These are phyloP conservation scores for Phalacrocorax carbo DNA, from an alignment of 2,113 vertebrate species.

Conservation along the genomic window DNA sequence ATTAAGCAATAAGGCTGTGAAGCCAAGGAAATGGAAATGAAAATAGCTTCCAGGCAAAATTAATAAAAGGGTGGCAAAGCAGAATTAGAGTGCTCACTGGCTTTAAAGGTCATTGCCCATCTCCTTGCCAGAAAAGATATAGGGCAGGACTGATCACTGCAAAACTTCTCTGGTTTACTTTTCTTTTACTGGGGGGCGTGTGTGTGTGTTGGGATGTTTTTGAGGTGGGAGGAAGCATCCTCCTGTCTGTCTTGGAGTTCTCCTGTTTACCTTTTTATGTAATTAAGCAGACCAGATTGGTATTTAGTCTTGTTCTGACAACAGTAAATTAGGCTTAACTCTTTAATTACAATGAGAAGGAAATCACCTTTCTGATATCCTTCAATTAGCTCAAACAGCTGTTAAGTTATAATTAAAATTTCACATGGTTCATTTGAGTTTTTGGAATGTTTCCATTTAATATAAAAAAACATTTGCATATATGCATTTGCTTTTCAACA, in stretches of 20 bases:
- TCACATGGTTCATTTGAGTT: constrained; percentile 81
- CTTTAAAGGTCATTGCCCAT: constrained; percentile 48
- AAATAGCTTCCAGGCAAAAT: constrained; percentile 11
- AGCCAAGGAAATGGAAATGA: constrained; percentile 37
- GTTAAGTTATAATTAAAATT: constrained; percentile 85
- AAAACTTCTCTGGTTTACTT: constrained; percentile 25
- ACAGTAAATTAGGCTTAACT: constrained; percentile 81
- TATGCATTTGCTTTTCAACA: constrained; percentile 70
- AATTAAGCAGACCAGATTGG: constrained; percentile 74
- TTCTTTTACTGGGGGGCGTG: background rate
- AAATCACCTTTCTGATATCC: constrained; percentile 79
- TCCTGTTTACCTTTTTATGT: constrained; percentile 70
- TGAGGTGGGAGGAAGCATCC: background rate
- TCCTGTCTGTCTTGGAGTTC: constrained; percentile 41
- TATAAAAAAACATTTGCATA: constrained; percentile 78
- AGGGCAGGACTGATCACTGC: background rate
- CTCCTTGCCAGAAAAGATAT: background rate
- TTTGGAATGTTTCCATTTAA: constrained; percentile 79
- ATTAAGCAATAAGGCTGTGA: constrained; percentile 7
- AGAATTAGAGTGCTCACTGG: background rate
- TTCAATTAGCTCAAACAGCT: constrained; percentile 82
- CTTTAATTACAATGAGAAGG: constrained; percentile 79
- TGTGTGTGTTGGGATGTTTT: background rate
- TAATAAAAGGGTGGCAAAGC: constrained; percentile 35
- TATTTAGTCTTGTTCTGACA: constrained; percentile 79